Conservation (phyloP, 1,140 invertebrate genomes). For the Megalonaias nervosa region DNA sequence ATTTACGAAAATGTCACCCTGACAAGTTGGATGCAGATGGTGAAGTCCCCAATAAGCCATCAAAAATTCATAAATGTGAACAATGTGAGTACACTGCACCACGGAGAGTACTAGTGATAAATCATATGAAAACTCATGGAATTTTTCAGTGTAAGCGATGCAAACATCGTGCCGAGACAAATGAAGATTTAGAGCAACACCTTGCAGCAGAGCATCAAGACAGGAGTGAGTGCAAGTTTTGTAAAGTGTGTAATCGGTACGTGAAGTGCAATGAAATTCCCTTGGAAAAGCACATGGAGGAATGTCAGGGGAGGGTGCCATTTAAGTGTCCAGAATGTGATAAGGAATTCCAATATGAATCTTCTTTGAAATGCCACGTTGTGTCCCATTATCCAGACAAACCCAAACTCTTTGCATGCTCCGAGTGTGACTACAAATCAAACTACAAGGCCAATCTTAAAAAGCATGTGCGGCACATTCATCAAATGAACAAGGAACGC, state of each 20-base stretch:
- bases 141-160: constrained; percentile 57
- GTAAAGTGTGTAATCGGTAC: constrained; percentile 59
- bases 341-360: constrained; percentile 66
- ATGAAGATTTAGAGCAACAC: constrained; percentile 47
- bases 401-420: constrained; percentile 53
- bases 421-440: constrained; percentile 57
- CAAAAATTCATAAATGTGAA: constrained; percentile 35
- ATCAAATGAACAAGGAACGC: constrained; percentile 44
- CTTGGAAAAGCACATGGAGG: constrained; percentile 57
- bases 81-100: constrained; percentile 53
- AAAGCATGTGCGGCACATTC: constrained; percentile 61
- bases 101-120: constrained; percentile 49
- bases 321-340: constrained; percentile 59
- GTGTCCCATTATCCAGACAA: constrained; percentile 37
- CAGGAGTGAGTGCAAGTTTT: constrained; percentile 55
- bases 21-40: constrained; percentile 32
- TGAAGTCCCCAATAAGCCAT: constrained; percentile 33
- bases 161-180: constrained; percentile 42
- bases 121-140: constrained; percentile 57
- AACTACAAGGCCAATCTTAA: constrained; percentile 62
- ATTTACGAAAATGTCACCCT: constrained; percentile 37
- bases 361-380: constrained; percentile 57
- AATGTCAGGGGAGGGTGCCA: constrained; percentile 56
- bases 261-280: constrained; percentile 54
- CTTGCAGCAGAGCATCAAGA: constrained; percentile 46